Base-by-base conservation (phyloP, 1,140 invertebrate species). In the Saccostrea glomerata region DNA sequence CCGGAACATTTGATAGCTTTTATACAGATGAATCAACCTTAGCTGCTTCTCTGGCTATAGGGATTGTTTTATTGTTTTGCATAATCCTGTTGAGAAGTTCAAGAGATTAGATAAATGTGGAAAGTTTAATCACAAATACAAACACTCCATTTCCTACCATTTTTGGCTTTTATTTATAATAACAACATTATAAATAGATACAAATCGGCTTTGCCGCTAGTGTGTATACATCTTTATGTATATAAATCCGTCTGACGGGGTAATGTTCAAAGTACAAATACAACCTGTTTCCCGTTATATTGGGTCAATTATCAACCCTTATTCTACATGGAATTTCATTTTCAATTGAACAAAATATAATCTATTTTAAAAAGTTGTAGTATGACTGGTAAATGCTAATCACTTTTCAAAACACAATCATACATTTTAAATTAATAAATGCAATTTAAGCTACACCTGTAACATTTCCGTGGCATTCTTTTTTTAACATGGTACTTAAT, bases 1-100 rank as follows among this genome's bases (percentile, higher is more conserved):
- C 84, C 84, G n/a, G 84, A 85, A 60, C 84, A 85, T 63, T 36
- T 85, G 17, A 54, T 84, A 47, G 54, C 82, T 23, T 84, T 84
- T 2, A 84, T 56, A 84, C 17, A 84, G 47, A 55, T 55, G 82
- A 25, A 84, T 7, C 82, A 56, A n/a, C 82, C 40, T 25, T 55
- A 55, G n/a, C 3, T 12, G 12, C 23, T 30, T 25, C 15, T 30
- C 30, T 77, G 70, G 2, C 30, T 30, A n/a, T n/a, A 12, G 15
- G 23, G 70, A 1, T 9, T 15, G 30, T 77, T 12, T 2, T 77
- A 25, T 30, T 36, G 25, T 77, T 77, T 9, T 25, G 25, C 70
- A 30, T 36, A 30, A 77, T 77, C 30, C 25, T 25, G 7, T 77
- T 30, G 25, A 77, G 70, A 13, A 20, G 70, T 77, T 77, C 70